Evolutionary conservation across 2,888 invertebrate genomes (phyloP), one percentile per base, ranked within the genome.

Genomic region (Aleiodes leptofemur): DNA sequence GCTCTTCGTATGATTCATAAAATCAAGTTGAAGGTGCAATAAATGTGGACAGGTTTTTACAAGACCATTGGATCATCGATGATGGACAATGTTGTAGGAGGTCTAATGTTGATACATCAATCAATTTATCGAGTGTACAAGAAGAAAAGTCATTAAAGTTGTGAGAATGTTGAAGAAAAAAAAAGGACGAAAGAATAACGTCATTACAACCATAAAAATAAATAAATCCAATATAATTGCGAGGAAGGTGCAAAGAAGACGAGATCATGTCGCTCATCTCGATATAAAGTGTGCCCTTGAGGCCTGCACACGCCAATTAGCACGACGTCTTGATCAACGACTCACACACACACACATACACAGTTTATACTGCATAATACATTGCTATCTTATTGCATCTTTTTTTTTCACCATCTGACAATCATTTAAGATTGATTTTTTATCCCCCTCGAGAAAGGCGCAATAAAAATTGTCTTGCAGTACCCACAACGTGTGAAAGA

Each of bases 261-360:
- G 48, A 43, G 43, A 64, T 64, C 64, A 68, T 68, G 68, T 51
- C 68, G 51, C 51, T 50, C 34, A 68, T 68, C 31, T 68, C 48
- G 51, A 68, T 51, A 68, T 68, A 51, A 51, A 68, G n/a, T 68
- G 64, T 64, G 51, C 51, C 68, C 68, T 68, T 68, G 68, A 51
- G 68, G 51, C 51, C 23, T 68, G 51, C 11, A 31, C 51, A 29
- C 31, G 75, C 75, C 77, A 77, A 77, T 77, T 77, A 77, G 75
- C 77, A 51, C 68, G 73, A 75, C 77, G 75, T 68, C 78, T 78
- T 77, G 75, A 79, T 75, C 82, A 84, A 85, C 85, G 84, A 84
- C 85, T 64, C 43, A 48, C 23, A 23, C 23, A 23, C 2, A 23
- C 23, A 23, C 23, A 23, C 23, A 23, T 23, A 23, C 23, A 23